Base-by-base conservation (phyloP, 2,113 vertebrate species). In the Nestor notabilis region DNA sequence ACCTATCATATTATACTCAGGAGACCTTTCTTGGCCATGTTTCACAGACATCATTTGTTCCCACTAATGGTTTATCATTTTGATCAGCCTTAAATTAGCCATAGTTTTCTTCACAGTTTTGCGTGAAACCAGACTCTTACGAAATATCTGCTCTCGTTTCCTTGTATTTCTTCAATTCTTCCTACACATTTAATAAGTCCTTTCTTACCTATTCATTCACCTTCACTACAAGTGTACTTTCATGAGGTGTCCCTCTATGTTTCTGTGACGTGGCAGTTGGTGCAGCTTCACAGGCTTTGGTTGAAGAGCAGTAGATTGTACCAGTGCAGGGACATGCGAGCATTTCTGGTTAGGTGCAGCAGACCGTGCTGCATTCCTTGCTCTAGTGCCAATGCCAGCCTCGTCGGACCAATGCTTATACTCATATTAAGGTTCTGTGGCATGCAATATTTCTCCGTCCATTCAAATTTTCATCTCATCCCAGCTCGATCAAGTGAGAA, bases 401-500 rank as follows among this genome's bases (percentile, higher is more conserved):
- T 92, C 87, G n/a, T 41, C 71, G 84, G 68, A 50, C 94, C 65
- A 75, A 4, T 72, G 72, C 72, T 78, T 81, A 33, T 68, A 49
- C 35, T 87, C 58, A 9, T 82, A 63, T 39, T 96, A 96, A 97
- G 90, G 72, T 89, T 89, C 90, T 71, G 55, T 93, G 95, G 83
- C 97, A 52, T 78, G 69, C 85, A 88, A 0, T 87, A 85, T 81
- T 95, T 92, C 76, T 83, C 88, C 44, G 65, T 96, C 92, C 18
- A 0, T 78, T 97, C 80, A 83, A 65, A 95, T 97, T 83, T 95
- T 90, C 72, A 27, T 97, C 83, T 92, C 93, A 78, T 83, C 50
- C 35, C 55, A 44, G 39, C 24, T 78, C 94, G 93, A 96, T 93
- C 82, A 81, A 89, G 82, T 91, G 87, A 91, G 96, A 97, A 79